phyloP scores from a whole-genome alignment of 2,888 invertebrate species.

The Geotrupes spiniger region DNA sequence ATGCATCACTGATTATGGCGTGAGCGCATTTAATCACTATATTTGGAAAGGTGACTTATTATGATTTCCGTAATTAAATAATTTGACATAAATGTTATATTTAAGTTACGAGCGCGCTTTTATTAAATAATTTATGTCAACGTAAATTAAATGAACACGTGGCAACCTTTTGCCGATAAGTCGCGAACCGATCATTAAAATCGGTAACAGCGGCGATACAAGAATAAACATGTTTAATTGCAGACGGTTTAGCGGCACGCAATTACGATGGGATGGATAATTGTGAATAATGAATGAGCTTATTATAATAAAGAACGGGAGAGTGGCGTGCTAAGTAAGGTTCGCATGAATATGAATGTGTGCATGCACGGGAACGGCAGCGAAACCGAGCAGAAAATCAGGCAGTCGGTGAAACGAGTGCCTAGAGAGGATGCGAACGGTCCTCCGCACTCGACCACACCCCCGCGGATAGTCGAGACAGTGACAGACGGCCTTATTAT shows the following conservation, averaged over 20 bases:
- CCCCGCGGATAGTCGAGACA: conserved; percentile 36
- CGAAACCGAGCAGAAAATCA: conserved; percentile 46
- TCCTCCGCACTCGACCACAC: conserved; percentile 40
- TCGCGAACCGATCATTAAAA: too few relatives aligned
- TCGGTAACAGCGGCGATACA: too few relatives aligned
- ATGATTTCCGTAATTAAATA: too few relatives aligned
- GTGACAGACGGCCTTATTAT: conserved; percentile 46
- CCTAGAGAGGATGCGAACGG: conserved; percentile 33
- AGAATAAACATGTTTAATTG: conserved; percentile 3
- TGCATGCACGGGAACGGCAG: conserved; percentile 36
- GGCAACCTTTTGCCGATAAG: too few relatives aligned
- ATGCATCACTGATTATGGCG: too few relatives aligned
- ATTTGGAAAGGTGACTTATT: too few relatives aligned
- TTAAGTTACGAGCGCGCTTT: too few relatives aligned
- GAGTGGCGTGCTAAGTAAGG: conserved; percentile 34
- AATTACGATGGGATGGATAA: conserved; percentile 11
- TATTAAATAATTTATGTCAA: too few relatives aligned
- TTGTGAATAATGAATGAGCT: conserved; percentile 18
- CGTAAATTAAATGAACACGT: too few relatives aligned
- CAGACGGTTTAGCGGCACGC: conserved; percentile 5
- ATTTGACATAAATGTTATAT: too few relatives aligned
- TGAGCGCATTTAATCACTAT: too few relatives aligned
- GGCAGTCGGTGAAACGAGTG: conserved; percentile 38
- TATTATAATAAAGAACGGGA: conserved; percentile 17
- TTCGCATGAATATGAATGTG: conserved; percentile 42